Conservation (phyloP, 30 jellyfish, hydroid and myxozoan species). For the Cassiopea andromeda region DNA sequence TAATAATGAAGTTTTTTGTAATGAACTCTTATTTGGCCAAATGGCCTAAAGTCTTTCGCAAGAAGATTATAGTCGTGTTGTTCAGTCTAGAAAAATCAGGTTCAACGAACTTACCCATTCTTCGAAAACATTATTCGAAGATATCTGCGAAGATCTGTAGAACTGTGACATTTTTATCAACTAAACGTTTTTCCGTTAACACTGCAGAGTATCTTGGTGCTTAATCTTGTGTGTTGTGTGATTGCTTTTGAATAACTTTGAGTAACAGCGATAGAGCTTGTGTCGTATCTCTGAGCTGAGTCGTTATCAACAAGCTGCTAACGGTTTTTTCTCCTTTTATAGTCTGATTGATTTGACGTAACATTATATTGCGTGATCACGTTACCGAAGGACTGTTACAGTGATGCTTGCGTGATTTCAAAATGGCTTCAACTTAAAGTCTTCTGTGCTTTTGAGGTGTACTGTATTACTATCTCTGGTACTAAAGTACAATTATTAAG, state of each 20-base stretch:
- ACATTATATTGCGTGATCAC: background rate
- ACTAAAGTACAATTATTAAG: too few species aligned
- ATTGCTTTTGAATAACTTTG: background rate
- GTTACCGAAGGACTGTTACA: background rate
- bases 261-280: background rate
- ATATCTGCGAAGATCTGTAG: background rate
- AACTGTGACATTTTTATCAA: background rate
- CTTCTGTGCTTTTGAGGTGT: background rate
- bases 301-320: background rate
- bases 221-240: background rate
- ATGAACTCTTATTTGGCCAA: too few species aligned
- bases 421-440: background rate
- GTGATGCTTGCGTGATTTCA: background rate
- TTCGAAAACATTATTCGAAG: background rate
- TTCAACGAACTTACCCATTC: background rate
- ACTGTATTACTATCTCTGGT: too few species aligned
- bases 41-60: too few species aligned
- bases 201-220: background rate
- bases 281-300: constrained; percentile 15
- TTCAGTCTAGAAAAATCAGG: background rate
- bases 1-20: too few species aligned
- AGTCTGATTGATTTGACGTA: constrained; percentile 5
- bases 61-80: too few species aligned
- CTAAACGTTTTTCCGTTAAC: background rate
- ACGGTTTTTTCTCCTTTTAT: background rate